Conservation (phyloP, 1,140 invertebrate genomes). For the Oreohelix idahoensis region DNA sequence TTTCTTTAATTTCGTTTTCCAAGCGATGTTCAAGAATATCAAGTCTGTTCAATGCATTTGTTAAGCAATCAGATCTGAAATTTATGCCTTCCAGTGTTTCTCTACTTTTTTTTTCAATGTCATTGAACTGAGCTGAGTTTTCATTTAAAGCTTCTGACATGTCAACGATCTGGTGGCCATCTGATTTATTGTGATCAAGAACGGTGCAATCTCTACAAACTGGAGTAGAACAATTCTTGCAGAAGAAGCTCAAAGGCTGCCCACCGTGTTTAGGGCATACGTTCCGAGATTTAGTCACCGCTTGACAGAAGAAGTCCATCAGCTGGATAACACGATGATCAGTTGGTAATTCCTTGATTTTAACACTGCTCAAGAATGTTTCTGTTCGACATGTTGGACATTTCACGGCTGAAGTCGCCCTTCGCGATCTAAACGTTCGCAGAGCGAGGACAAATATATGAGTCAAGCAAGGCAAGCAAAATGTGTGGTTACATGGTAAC, state of each 20-base stretch:
- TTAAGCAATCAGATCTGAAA: constrained; percentile 55
- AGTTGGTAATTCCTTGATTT: constrained; percentile 62
- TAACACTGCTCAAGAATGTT: constrained; percentile 58
- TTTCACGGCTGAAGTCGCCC: constrained; percentile 61
- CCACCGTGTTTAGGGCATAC: constrained; percentile 65
- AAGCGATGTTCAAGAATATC: constrained; percentile 64
- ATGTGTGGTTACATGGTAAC: no score
- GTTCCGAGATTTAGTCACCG: no score
- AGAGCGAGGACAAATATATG: constrained; percentile 63
- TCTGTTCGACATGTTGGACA: constrained; percentile 68
- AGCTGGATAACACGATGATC: constrained; percentile 68
- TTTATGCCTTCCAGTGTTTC: constrained; percentile 61
- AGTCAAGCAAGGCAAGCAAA: constrained; percentile 61
- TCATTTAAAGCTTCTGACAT: constrained; percentile 61
- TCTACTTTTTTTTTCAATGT: constrained; percentile 60
- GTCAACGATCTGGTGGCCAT: constrained; percentile 64
- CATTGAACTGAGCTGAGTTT: constrained; percentile 58
- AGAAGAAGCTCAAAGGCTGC: no score
- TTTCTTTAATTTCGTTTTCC: no score
- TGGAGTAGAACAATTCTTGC: no score
- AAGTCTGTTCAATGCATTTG: constrained; percentile 65
- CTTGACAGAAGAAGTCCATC: constrained; percentile 68
- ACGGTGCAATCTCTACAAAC: no score
- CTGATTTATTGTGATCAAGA: constrained; percentile 58
- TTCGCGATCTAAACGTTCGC: constrained; percentile 50